Conservation (phyloP, 1,140 invertebrate species). For the Drosophila serrata region DNA sequence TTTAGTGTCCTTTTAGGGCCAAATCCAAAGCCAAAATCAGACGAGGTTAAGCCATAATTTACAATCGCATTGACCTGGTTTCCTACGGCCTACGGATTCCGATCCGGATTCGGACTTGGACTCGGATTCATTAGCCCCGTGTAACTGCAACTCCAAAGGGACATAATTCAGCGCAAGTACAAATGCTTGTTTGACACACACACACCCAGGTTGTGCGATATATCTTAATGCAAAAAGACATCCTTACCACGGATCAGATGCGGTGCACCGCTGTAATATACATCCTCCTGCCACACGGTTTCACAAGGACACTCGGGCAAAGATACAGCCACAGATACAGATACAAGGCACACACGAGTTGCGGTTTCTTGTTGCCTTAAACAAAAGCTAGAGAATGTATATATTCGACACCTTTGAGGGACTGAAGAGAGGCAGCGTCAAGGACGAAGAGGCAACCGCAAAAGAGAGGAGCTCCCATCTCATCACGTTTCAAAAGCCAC, state of each 20-base stretch:
- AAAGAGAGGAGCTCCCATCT: constrained; percentile 7
- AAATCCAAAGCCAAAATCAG: constrained; percentile 30
- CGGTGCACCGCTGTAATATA: constrained; percentile 58
- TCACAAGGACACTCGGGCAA: constrained; percentile 14
- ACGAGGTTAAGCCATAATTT: constrained; percentile 57
- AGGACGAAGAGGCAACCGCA: constrained; percentile 29
- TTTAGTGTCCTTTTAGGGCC: constrained; percentile 17
- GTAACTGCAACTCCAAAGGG: constrained; percentile 44
- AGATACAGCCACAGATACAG: constrained; percentile 10
- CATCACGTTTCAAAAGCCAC: constrained; percentile 47
- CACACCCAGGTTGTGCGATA: constrained; percentile 53
- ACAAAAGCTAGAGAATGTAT: constrained; percentile 34
- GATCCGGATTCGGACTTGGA: background rate
- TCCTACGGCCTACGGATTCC: constrained; percentile 16
- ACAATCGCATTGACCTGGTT: constrained; percentile 70
- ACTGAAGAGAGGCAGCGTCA: constrained; percentile 6
- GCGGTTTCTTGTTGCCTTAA: constrained; percentile 50
- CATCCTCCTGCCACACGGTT: constrained; percentile 2
- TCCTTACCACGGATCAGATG: constrained; percentile 52
- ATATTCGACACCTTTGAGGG: constrained; percentile 20
- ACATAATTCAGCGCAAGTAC: constrained; percentile 76
- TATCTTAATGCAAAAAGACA: constrained; percentile 64
- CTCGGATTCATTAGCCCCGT: constrained; percentile 62
- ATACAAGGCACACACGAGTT: constrained; percentile 25
- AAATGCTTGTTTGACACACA: constrained; percentile 68